Percentiles rank a stretch among this genome's conserved stretches.
phyloP scores from a whole-genome alignment of 2,797 vertebrate genomes.

The Darevskia nairensis region DNA sequence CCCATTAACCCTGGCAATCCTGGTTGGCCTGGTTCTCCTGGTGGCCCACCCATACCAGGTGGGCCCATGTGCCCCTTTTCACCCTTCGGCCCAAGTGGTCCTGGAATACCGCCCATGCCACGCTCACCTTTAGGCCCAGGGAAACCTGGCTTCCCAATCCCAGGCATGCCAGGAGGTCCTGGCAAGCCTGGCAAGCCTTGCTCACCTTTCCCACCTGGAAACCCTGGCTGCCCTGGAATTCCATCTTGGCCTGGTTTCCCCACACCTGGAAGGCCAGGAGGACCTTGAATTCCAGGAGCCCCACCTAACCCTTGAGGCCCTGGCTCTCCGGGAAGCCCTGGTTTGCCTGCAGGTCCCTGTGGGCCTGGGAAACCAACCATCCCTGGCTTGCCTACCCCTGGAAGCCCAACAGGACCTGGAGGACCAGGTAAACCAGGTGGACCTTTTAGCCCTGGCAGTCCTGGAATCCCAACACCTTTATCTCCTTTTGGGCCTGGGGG shows the following conservation, averaged over 20 bases:
- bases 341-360: constrained; percentile 87
- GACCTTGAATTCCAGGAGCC: constrained; percentile 86
- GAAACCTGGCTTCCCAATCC: constrained; percentile 92
- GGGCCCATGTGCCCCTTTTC: constrained; percentile 89
- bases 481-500: constrained; percentile 88
- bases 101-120: constrained; percentile 86
- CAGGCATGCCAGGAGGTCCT: constrained; percentile 88
- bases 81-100: constrained; percentile 87
- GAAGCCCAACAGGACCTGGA: constrained; percentile 85
- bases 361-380: constrained; percentile 90
- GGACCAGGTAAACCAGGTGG: constrained; percentile 86
- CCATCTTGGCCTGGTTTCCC: constrained; percentile 93
- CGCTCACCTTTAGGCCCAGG: constrained; percentile 92
- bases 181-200: constrained; percentile 88
- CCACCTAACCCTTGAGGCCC: constrained; percentile 86
- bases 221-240: constrained; percentile 88
- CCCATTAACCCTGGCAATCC: constrained; percentile 91
- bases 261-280: constrained; percentile 85
- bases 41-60: constrained; percentile 86
- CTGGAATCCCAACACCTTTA: constrained; percentile 88
- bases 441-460: constrained; percentile 91
- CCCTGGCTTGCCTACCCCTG: constrained; percentile 90
- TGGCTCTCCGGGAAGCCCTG: constrained; percentile 87
- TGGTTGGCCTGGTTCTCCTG: constrained; percentile 87
- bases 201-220: constrained; percentile 90